Percentiles rank a stretch among this genome's conserved stretches.
Conservation (phyloP, 35 echinoderm and acorn worm species). For the Ptychodera flava region DNA sequence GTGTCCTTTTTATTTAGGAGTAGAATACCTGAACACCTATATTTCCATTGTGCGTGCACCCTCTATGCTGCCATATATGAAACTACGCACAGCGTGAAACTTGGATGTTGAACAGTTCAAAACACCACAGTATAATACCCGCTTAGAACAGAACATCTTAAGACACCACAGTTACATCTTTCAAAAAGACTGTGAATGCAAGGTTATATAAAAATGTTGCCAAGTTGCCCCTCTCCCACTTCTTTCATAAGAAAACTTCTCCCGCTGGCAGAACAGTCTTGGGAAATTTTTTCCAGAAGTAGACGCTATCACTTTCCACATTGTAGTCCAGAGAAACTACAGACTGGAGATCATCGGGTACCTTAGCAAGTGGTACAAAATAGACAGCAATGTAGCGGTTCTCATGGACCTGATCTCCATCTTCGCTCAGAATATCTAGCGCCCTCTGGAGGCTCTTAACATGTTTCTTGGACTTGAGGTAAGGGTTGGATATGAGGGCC, state of each 20-base stretch:
- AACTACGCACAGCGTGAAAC: too few species aligned
- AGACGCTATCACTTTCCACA: background rate
- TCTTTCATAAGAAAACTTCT: constrained; percentile 2
- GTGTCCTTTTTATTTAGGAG: too few species aligned
- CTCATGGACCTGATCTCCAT: background rate
- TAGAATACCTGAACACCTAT: too few species aligned
- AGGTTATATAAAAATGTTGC: too few species aligned
- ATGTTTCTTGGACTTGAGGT: background rate
- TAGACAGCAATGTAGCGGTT: background rate
- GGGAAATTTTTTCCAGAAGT: background rate
- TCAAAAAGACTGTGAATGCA: too few species aligned
- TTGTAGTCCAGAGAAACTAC: background rate
- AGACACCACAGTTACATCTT: too few species aligned
- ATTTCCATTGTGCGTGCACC: too few species aligned
- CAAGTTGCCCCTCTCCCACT: too few species aligned
- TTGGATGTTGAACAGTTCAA: too few species aligned
- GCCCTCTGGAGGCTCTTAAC: background rate
- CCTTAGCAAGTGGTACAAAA: background rate
- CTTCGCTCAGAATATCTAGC: background rate
- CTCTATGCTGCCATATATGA: too few species aligned
- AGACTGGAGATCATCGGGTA: background rate
- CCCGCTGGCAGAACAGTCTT: background rate
- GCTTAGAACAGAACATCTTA: too few species aligned
- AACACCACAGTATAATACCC: too few species aligned
- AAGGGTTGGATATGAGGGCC: background rate